Base-by-base conservation (phyloP, 2,113 vertebrate species). In the Passer montanus region DNA sequence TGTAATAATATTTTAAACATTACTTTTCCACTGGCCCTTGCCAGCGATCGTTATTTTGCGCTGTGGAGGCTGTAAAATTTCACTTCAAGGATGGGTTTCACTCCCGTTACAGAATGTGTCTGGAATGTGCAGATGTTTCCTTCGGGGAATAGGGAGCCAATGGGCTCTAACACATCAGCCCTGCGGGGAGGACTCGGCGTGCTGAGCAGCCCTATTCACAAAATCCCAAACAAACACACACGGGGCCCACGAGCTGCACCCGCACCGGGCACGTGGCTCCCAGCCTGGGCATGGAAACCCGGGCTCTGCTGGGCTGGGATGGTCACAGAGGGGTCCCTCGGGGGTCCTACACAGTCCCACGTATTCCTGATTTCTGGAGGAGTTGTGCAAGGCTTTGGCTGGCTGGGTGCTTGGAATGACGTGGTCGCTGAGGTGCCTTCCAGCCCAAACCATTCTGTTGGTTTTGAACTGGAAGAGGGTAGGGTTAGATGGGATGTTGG, bases 61-160 rank as follows among this genome's bases (percentile, higher is more conserved):
- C 97, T 63, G 96, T 92, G 96, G 96, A 97, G 96, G 98, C 97
- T 98, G 97, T 97, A 93, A 98, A 97, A 94, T 95, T 89, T 90
- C 97, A 95, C 96, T 97, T 98, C 97, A 96, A 97, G 97, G 97
- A 96, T 97, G 96, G 97, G 94, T 97, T 97, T 97, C 97, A 94
- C 95, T 96, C 97, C 98, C 95, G 98, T 99, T 99, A 99, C 98
- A 98, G 97, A 99, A 98, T 97, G 95, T 72, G 98, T 99, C 98
- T 99, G 99, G 99, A 99, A 99, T 99, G 99, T 98, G 98, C 99
- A 99, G 99, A 99, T 99, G 99, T 99, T 99, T 99, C 98, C 98
- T 99, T 98, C 90, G 96, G 99, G 99, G 98, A 98, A 87, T 66
- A 23, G 76, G 8, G 89, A 96, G 96, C 97, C 97, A 97, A 96